These are phyloP conservation scores for Glaucidium brasilianum DNA, from an alignment of 2,113 vertebrate genomes.

Conservation along the genomic window DNA sequence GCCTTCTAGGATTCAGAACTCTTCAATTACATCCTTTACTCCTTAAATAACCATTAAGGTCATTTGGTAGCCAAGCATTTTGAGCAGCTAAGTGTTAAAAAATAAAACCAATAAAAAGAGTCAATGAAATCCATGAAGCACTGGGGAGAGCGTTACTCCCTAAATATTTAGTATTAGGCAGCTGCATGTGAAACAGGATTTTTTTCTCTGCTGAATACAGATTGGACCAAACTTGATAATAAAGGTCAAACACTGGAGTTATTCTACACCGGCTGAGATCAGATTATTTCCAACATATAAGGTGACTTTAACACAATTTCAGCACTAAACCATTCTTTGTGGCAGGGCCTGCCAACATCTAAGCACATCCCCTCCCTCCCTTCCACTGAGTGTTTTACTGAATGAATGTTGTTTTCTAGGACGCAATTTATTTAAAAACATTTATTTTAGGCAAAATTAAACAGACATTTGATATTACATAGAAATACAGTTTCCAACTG, in stretches of 20 bases:
- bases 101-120: neutral
- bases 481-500: conserved; percentile 74
- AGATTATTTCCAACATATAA: neutral
- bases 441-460: conserved; percentile 80
- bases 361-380: neutral
- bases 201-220: neutral
- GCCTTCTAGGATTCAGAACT: neutral
- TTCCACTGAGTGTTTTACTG: neutral
- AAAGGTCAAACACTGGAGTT: neutral
- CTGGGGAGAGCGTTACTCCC: neutral
- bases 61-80: neutral
- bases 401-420: conserved; percentile 27
- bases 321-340: neutral
- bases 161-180: neutral
- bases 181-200: neutral
- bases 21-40: neutral
- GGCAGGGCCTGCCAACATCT: neutral
- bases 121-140: neutral
- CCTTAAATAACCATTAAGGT: neutral
- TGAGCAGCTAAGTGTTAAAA: neutral
- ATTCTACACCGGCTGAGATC: neutral
- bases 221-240: neutral
- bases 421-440: conserved; percentile 73
- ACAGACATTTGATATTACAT: conserved; percentile 75
- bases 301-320: neutral